Percentiles rank a stretch among this genome's conserved stretches.
phyloP scores from a whole-genome alignment of 2,797 vertebrate genomes.

The Oreortyx pictus region DNA sequence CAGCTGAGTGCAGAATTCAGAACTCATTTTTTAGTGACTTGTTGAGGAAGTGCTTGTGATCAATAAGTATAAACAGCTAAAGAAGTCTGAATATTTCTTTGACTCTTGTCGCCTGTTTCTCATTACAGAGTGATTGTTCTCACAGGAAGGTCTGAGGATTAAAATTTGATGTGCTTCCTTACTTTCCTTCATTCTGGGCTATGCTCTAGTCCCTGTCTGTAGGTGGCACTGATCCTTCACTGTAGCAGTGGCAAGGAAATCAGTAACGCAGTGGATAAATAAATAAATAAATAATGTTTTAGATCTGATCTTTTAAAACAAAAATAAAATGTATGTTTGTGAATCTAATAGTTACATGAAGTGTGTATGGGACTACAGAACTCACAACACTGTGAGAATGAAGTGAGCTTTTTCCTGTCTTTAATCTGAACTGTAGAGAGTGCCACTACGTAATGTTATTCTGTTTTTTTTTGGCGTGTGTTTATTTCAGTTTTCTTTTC shows the following conservation, averaged over 20 bases:
- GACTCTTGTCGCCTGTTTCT: slow-evolving; percentile 11
- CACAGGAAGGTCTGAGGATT: slow-evolving; percentile 34
- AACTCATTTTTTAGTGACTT: slow-evolving; percentile 34
- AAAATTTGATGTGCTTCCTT: slow-evolving; percentile 27
- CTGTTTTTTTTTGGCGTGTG: not conserved
- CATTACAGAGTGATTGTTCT: slow-evolving; percentile 10
- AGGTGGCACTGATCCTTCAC: slow-evolving; percentile 76
- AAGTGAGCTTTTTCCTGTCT: not conserved
- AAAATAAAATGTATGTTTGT: not conserved
- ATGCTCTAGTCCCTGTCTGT: slow-evolving; percentile 57
- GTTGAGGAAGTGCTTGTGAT: slow-evolving; percentile 46
- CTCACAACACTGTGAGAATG: slow-evolving; percentile 14
- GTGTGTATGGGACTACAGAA: not conserved
- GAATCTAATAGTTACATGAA: slow-evolving; percentile 20
- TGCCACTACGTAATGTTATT: not conserved
- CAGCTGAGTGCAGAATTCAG: not conserved
- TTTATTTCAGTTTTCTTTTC: slow-evolving; percentile 15
- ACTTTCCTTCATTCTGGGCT: not conserved
- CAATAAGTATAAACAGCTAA: slow-evolving; percentile 6
- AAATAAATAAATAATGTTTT: not conserved
- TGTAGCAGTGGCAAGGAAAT: not conserved
- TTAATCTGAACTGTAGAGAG: not conserved
- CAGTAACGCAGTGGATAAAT: not conserved
- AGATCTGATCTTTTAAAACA: not conserved
- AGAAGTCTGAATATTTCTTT: slow-evolving; percentile 27